Percentiles rank a stretch among this genome's conserved stretches.
phyloP scores from a whole-genome alignment of 2,113 vertebrate genomes.

The Tricholaema leucomelas region DNA sequence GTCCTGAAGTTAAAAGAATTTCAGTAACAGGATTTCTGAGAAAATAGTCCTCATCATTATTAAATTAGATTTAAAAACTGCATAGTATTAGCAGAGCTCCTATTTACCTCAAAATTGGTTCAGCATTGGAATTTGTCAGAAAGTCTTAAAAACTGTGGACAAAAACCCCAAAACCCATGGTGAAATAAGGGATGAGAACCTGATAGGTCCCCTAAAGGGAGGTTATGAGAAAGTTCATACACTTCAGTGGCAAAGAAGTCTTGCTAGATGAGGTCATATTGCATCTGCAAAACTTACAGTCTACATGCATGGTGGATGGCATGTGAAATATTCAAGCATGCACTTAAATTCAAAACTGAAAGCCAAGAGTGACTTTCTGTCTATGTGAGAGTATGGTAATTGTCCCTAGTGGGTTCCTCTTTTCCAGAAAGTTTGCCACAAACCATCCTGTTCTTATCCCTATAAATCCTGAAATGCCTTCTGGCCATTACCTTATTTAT shows the following conservation, averaged over 20 bases:
- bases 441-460: neutral
- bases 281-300: neutral
- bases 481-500: neutral
- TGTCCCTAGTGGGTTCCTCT: neutral
- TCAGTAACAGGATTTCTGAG: neutral
- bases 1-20: neutral
- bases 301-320: accelerated
- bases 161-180: neutral
- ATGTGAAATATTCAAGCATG: neutral
- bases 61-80: neutral
- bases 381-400: neutral
- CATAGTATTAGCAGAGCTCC: neutral
- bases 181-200: neutral
- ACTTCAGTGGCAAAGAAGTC: neutral
- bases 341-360: neutral
- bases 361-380: neutral
- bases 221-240: neutral
- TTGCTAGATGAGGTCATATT: neutral
- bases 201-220: neutral
- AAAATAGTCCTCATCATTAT: neutral
- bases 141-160: neutral
- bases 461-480: neutral
- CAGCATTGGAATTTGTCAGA: neutral
- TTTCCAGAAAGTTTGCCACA: neutral
- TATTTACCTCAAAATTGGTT: neutral